A percentile compares a stretch with the other conserved stretches of the same genome.
These are phyloP conservation scores for Lissocephala sabroskyi DNA, from an alignment of 2,888 invertebrate species.

Conservation along the genomic window DNA sequence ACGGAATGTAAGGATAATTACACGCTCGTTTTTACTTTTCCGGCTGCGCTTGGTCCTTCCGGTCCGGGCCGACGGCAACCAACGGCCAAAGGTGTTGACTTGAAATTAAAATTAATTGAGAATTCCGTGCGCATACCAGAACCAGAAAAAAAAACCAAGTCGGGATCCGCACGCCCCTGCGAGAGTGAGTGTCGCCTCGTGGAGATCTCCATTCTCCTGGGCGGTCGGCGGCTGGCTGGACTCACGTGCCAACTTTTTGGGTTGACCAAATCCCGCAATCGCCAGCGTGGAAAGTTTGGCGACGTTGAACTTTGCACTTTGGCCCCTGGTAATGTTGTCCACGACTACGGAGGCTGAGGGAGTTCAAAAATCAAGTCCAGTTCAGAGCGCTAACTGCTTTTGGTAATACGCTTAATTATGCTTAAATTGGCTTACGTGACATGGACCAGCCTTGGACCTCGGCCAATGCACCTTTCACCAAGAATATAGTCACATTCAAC, in stretches of 20 bases:
- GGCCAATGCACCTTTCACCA: no score
- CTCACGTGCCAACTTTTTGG: slow-evolving; percentile 11
- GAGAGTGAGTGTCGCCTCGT: no score
- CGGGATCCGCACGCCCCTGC: no score
- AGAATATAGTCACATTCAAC: no score
- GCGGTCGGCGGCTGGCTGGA: background rate
- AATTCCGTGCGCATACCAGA: slow-evolving; percentile 63
- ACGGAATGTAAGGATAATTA: slow-evolving; percentile 47
- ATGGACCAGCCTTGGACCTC: no score
- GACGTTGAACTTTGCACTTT: slow-evolving; percentile 30
- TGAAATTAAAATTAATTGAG: slow-evolving; percentile 69
- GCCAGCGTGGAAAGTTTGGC: background rate
- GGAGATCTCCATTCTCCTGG: background rate
- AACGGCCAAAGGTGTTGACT: slow-evolving; percentile 65
- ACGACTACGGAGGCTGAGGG: slow-evolving; percentile 5
- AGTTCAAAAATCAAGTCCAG: slow-evolving; percentile 32
- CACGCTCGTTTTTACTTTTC: slow-evolving; percentile 10
- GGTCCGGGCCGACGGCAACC: no score
- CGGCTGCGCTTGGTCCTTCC: background rate
- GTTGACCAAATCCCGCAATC: slow-evolving; percentile 8
- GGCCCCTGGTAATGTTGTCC: background rate
- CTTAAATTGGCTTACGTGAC: slow-evolving; percentile 61
- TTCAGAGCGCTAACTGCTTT: slow-evolving; percentile 39
- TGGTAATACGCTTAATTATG: slow-evolving; percentile 68
- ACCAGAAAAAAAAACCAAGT: slow-evolving; percentile 30